These are phyloP conservation scores for Baronia brevicornis DNA, from an alignment of 2,888 invertebrate genomes.

Conservation along the genomic window DNA sequence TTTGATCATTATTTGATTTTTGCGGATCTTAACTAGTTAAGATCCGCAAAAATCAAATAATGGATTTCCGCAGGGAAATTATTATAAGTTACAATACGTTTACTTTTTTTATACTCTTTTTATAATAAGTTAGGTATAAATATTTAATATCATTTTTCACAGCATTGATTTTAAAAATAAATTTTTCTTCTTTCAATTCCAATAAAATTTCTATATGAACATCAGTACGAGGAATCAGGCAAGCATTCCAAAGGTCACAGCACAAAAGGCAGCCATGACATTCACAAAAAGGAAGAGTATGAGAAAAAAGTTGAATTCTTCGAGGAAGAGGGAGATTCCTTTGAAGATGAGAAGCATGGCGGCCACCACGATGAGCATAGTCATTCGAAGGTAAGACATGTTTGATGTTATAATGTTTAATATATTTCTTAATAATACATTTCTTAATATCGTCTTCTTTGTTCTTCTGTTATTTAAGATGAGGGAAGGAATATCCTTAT, in stretches of 20 bases:
- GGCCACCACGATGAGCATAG: slow-evolving; percentile 73
- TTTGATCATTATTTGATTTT: too few species aligned
- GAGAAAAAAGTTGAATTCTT: slow-evolving; percentile 85
- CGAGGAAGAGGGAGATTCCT: slow-evolving; percentile 82
- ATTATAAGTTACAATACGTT: too few species aligned
- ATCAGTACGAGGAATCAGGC: slow-evolving; percentile 77
- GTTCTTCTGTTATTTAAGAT: too few species aligned
- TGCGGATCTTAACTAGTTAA: too few species aligned
- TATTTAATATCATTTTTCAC: too few species aligned
- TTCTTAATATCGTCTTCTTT: too few species aligned
- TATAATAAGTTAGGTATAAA: too few species aligned
- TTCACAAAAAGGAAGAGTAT: slow-evolving; percentile 85
- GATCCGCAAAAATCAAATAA: too few species aligned
- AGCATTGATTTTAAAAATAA: neutral
- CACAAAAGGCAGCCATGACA: slow-evolving; percentile 83
- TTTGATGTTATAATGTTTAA: neutral
- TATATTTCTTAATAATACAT: too few species aligned
- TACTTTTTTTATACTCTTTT: too few species aligned
- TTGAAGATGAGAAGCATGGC: slow-evolving; percentile 79
- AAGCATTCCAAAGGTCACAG: slow-evolving; percentile 83
- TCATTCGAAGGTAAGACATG: slow-evolving; percentile 41
- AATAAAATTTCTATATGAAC: slow-evolving; percentile 2
- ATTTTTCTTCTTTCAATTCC: neutral
- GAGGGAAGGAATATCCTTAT: too few species aligned
- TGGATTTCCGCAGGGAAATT: too few species aligned